Evolutionary conservation across 92 coral and sea anemone species (phyloP).

Genomic region (Chrysogorgia sp.): DNA sequence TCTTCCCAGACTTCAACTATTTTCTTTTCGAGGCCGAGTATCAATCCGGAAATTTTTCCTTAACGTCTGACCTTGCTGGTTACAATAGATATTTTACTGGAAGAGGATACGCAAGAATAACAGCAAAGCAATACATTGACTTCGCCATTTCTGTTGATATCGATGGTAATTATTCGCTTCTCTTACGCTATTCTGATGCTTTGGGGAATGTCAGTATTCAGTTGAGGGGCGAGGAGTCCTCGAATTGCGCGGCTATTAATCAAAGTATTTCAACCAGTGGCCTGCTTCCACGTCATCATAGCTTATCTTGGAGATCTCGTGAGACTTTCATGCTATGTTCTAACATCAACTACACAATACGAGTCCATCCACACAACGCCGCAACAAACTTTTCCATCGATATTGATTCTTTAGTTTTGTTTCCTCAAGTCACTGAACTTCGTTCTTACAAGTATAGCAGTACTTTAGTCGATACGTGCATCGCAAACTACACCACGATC

Average conservation of each 20-base stretch:
- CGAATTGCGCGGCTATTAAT: slow-evolving; percentile 52
- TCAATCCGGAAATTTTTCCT: slow-evolving; percentile 65
- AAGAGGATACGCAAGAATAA: slow-evolving; percentile 76
- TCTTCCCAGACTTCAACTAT: slow-evolving; percentile 65
- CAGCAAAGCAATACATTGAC: slow-evolving; percentile 55
- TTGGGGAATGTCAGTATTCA: slow-evolving; percentile 46
- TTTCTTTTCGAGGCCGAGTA: slow-evolving; percentile 81
- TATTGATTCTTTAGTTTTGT: slow-evolving; percentile 74
- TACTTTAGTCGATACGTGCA: slow-evolving; percentile 56
- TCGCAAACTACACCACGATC: slow-evolving; percentile 63
- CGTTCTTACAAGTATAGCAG: slow-evolving; percentile 55
- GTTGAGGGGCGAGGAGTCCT: slow-evolving; percentile 45
- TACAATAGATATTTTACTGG: slow-evolving; percentile 77
- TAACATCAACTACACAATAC: slow-evolving; percentile 68
- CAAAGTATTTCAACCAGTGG: slow-evolving; percentile 22
- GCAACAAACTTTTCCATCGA: slow-evolving; percentile 61
- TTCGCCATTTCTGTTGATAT: slow-evolving; percentile 57
- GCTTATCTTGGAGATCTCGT: slow-evolving; percentile 67
- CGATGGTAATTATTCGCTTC: slow-evolving; percentile 40
- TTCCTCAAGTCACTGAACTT: slow-evolving; percentile 62
- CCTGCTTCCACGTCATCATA: slow-evolving; percentile 53
- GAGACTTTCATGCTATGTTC: slow-evolving; percentile 48
- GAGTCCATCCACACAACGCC: slow-evolving; percentile 36
- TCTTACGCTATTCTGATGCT: slow-evolving; percentile 68
- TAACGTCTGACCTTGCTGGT: slow-evolving; percentile 69